Base-by-base conservation (phyloP, 2,888 invertebrate species). In the Autographa pulchrina region DNA sequence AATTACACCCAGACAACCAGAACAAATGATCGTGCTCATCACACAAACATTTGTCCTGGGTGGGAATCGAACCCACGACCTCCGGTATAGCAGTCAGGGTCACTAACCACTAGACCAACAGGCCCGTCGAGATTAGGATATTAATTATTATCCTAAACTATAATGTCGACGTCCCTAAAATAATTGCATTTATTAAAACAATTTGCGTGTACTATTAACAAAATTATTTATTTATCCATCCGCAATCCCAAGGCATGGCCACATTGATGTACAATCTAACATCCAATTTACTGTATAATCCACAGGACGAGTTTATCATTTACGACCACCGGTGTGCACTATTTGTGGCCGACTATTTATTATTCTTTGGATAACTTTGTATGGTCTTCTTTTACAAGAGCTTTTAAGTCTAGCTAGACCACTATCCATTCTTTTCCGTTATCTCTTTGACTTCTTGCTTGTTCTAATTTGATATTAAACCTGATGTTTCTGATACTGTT, bases 201-300 rank as follows among this genome's bases (percentile, higher is more conserved):
- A 41, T 14, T 52, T 52, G n/a, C n/a, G 48, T 16, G n/a, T 18
- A 52, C n/a, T 9, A 0, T 31, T 32, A 75, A 68, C 35, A 18
- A n/a, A 9, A 0, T 31, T 32, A 79, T 65, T 35, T 75, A 75
- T 78, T 66, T 72, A 69, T 84, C 77, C 76, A 16, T 32, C 9
- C n/a, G 35, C 14, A 11, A 58, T 9, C 56, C 41, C 35, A n/a
- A 18, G n/a, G 65, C 54, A 25, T 88, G 84, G 89, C 62, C 79
- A 86, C 85, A 73, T 69, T 77, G 32, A 43, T 61, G 68, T 70
- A 86, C 86, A 87, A 88, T 86, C 88, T 85, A 78, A 82, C 82
- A 86, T 88, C 85, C 85, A 89, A 89, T 89, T 90, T 88, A 90
- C 87, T 86, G 86, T 82, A 86, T 87, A 88, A 89, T 85, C 84